Conservation (phyloP, 2,888 invertebrate species). For the Polietes domitor region DNA sequence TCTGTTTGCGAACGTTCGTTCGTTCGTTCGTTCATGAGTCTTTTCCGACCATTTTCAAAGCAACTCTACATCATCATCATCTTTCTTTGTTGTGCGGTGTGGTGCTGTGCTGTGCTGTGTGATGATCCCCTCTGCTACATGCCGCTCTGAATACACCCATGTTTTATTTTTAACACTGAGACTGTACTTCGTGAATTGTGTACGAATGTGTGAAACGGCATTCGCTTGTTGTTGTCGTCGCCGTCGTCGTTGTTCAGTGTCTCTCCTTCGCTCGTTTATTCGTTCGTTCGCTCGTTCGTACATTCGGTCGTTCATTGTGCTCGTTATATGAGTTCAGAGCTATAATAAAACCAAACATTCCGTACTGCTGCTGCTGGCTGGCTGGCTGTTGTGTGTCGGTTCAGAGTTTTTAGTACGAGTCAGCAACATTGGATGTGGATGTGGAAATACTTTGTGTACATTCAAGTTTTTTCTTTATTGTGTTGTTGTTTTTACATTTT, state of each 20-base stretch:
- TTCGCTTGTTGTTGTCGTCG: conserved; percentile 61
- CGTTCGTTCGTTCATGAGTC: conserved; percentile 41
- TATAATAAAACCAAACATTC: conserved; percentile 65
- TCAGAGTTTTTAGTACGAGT: conserved; percentile 70
- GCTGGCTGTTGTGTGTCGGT: conserved; percentile 69
- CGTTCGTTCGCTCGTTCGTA: conserved; percentile 47
- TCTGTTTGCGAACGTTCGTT: conserved; percentile 17
- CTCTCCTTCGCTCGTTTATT: conserved; percentile 53
- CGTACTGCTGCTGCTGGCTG: conserved; percentile 56
- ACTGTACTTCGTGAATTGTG: conserved; percentile 77
- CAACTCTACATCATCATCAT: conserved; percentile 60
- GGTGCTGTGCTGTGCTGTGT: conserved; percentile 46
- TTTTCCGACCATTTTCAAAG: conserved; percentile 55
- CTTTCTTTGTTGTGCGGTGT: conserved; percentile 34
- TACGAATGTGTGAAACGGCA: conserved; percentile 58
- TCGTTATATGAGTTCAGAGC: conserved; percentile 67
- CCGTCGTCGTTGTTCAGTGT: conserved; percentile 55
- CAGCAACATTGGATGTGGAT: conserved; percentile 73
- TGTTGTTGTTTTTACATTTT: conserved; percentile 36
- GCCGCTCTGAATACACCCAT: conserved; percentile 57
- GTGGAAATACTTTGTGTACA: conserved; percentile 69
- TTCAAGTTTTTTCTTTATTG: conserved; percentile 57
- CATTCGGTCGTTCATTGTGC: conserved; percentile 64
- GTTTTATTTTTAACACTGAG: conserved; percentile 78
- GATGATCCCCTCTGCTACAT: conserved; percentile 64